phyloP scores from a whole-genome alignment of 1,140 invertebrate species.

The Drosophila simulans region DNA sequence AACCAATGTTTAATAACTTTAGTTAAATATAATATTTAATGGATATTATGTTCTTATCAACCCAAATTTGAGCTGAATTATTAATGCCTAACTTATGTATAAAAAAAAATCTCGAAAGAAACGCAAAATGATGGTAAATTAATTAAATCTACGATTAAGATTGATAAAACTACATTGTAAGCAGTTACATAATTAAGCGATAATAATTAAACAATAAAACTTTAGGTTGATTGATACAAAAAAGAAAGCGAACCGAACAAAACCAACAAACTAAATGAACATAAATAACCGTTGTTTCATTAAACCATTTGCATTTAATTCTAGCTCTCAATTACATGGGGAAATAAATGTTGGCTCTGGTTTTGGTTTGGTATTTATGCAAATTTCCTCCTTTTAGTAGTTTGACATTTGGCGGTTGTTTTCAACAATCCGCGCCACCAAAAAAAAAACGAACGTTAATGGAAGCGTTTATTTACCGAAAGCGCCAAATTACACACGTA shows the following conservation, averaged over 20 bases:
- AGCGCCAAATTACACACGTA: conserved; percentile 16
- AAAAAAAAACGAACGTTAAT: conserved; percentile 48
- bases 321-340: conserved; percentile 71
- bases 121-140: conserved; percentile 42
- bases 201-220: conserved; percentile 77
- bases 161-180: conserved; percentile 63
- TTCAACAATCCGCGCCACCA: conserved; percentile 8
- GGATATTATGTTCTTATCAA: neutral
- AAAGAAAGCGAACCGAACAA: conserved; percentile 39
- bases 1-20: neutral
- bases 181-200: conserved; percentile 74
- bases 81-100: conserved; percentile 64
- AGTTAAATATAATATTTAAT: neutral
- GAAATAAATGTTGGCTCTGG: conserved; percentile 42
- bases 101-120: conserved; percentile 58
- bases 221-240: conserved; percentile 69
- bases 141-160: conserved; percentile 62
- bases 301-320: conserved; percentile 79
- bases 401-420: conserved; percentile 69
- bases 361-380: conserved; percentile 58
- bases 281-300: conserved; percentile 81
- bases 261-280: conserved; percentile 73
- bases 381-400: conserved; percentile 36
- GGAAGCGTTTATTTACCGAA: conserved; percentile 64
- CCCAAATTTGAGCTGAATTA: conserved; percentile 17